A percentile compares a stretch with the other conserved stretches of the same genome.
Evolutionary conservation across 2,113 vertebrate genomes (phyloP).

Genomic region (Syngnathus scovelli): DNA sequence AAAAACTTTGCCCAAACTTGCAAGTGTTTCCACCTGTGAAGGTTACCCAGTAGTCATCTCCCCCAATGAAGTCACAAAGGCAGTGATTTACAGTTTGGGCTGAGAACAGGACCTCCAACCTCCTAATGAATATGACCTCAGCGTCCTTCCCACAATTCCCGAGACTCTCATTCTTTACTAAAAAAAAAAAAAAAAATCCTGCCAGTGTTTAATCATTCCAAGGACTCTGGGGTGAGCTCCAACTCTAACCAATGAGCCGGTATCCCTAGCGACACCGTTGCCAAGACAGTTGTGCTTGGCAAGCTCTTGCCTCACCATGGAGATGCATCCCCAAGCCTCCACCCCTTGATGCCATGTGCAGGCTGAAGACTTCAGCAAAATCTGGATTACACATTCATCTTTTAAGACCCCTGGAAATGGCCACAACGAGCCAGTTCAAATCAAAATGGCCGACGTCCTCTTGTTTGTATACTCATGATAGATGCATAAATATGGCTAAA

Average conservation of each 20-base stretch:
- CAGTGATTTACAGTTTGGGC: slow-evolving; percentile 41
- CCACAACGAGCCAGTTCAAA: background rate
- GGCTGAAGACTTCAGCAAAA: slow-evolving; percentile 6
- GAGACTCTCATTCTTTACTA: slow-evolving; percentile 27
- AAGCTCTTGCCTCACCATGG: slow-evolving; percentile 64
- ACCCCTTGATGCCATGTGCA: background rate
- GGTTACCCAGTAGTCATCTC: slow-evolving; percentile 42
- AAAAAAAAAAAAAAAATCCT: slow-evolving; percentile 40
- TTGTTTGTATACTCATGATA: too few relatives aligned
- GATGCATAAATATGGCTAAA: too few relatives aligned
- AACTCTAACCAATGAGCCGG: slow-evolving; percentile 66
- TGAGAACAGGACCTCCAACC: slow-evolving; percentile 46
- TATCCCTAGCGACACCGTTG: slow-evolving; percentile 56
- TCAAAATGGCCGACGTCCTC: background rate
- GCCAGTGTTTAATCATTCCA: slow-evolving; percentile 65
- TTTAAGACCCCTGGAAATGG: too few relatives aligned
- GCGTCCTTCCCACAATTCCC: slow-evolving; percentile 56
- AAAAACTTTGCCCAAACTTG: background rate
- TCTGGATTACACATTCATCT: too few relatives aligned
- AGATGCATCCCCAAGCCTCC: slow-evolving; percentile 59
- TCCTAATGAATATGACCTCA: slow-evolving; percentile 60
- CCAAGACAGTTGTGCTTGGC: slow-evolving; percentile 59
- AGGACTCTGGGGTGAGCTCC: slow-evolving; percentile 58
- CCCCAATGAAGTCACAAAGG: slow-evolving; percentile 50
- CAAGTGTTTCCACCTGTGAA: slow-evolving; percentile 18